A percentile compares a stretch with the other conserved stretches of the same genome.
These are phyloP conservation scores for Drosophila neotestacea DNA, from an alignment of 2,888 invertebrate genomes.

Conservation along the genomic window DNA sequence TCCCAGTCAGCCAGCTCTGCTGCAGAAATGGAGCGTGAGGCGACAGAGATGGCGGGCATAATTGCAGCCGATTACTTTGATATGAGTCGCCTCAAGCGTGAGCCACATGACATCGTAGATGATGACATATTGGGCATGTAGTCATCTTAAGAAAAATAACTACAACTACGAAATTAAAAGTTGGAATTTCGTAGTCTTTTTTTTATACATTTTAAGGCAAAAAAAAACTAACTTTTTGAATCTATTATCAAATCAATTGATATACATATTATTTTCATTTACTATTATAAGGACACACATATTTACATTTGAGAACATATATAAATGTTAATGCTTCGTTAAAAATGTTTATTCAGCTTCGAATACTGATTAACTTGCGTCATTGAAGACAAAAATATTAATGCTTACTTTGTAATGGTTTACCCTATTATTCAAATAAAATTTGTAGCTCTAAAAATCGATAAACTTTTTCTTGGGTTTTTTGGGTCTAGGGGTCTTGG, in stretches of 20 bases:
- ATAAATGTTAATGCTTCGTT: constrained; percentile 4
- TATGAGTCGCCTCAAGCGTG: constrained; percentile 60
- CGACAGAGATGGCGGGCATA: constrained; percentile 56
- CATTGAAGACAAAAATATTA: constrained; percentile 26
- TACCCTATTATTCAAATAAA: constrained; percentile 41
- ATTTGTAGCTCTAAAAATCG: constrained; percentile 3
- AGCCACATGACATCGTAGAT: constrained; percentile 63
- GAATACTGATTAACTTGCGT: constrained; percentile 14
- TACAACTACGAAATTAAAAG: neutral
- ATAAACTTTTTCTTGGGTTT: neutral
- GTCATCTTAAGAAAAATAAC: neutral
- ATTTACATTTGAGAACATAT: neutral
- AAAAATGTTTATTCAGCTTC: constrained; percentile 10
- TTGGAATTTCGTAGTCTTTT: neutral
- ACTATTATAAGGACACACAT: neutral
- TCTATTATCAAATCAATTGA: constrained; percentile 3
- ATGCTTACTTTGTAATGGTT: constrained; percentile 17
- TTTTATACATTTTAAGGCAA: neutral
- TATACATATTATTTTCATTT: neutral
- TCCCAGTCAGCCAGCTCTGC: neutral
- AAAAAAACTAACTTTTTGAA: neutral
- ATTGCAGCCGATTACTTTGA: constrained; percentile 70
- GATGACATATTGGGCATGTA: constrained; percentile 63
- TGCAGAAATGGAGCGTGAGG: neutral
- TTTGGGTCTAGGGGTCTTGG: neutral